These are phyloP conservation scores for Malurus melanocephalus DNA, from an alignment of 2,113 vertebrate species.

Conservation along the genomic window DNA sequence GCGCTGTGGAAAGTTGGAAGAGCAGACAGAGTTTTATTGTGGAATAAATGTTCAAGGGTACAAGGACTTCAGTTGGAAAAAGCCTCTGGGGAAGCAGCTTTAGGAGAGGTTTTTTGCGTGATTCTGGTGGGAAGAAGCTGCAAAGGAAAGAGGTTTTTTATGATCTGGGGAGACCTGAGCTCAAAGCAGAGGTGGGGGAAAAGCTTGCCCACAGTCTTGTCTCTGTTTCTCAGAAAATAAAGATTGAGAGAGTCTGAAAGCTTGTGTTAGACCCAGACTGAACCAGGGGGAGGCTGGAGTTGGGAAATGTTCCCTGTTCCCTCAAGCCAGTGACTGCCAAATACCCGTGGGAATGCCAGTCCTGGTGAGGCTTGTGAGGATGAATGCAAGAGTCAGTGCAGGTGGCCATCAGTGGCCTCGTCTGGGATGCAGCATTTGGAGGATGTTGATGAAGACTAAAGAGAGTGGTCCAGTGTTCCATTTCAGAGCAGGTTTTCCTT, in stretches of 20 bases:
- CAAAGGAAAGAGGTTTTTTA: background rate
- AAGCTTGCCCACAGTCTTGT: background rate
- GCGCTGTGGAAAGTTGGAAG: conserved; percentile 12
- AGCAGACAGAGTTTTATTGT: background rate
- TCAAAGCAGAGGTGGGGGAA: background rate
- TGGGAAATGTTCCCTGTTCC: background rate
- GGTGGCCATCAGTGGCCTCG: rapidly evolving
- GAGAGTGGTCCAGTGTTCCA: background rate
- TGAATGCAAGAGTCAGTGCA: background rate
- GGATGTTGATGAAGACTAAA: background rate
- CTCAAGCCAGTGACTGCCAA: background rate
- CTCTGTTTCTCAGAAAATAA: background rate
- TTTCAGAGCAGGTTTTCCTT: background rate
- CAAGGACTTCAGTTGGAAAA: conserved; percentile 3
- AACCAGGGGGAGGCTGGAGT: background rate
- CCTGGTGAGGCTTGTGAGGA: background rate
- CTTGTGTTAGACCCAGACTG: background rate
- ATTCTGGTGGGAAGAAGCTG: background rate
- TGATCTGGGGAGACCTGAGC: background rate
- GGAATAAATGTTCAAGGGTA: conserved; percentile 11
- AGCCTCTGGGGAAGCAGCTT: conserved; percentile 3
- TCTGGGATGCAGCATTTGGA: background rate
- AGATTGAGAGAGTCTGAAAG: background rate
- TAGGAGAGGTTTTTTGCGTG: background rate
- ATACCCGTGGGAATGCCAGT: background rate